A percentile compares a stretch with the other conserved stretches of the same genome.
Evolutionary conservation across 2,888 invertebrate genomes (phyloP).

Genomic region (Cephus pygmeus): DNA sequence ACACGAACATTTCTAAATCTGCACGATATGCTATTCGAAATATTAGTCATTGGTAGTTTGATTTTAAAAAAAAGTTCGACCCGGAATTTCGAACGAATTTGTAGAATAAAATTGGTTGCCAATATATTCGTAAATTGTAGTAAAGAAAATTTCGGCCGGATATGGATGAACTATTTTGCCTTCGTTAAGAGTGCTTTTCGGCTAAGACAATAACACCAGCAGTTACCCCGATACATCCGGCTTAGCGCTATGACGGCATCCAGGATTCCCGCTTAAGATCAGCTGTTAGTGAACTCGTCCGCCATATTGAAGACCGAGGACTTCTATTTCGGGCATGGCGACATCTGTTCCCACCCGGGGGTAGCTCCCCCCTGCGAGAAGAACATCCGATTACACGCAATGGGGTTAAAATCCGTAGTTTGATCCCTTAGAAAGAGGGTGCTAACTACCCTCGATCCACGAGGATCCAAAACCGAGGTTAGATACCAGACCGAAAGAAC

Average conservation of each 20-base stretch:
- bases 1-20: too few relatives aligned
- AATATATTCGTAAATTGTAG: slow-evolving; percentile 47
- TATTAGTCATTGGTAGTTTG: too few relatives aligned
- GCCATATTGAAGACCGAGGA: not conserved
- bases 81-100: too few relatives aligned
- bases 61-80: too few relatives aligned
- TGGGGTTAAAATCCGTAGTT: not conserved
- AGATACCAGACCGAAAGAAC: too few relatives aligned
- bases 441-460: too few relatives aligned
- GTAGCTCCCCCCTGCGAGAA: too few relatives aligned
- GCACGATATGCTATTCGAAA: too few relatives aligned
- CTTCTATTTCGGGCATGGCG: slow-evolving; percentile 5
- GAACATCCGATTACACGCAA: not conserved
- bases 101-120: not conserved
- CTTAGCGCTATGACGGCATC: slow-evolving; percentile 23
- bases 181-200: slow-evolving; percentile 35
- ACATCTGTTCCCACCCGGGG: not conserved
- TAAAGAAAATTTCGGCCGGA: slow-evolving; percentile 44
- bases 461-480: too few relatives aligned
- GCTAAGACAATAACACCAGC: slow-evolving; percentile 49
- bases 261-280: slow-evolving; percentile 28
- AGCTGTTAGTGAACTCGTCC: not conserved
- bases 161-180: slow-evolving; percentile 41
- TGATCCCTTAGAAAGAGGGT: not conserved
- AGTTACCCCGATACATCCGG: slow-evolving; percentile 43